Percentiles rank a stretch among this genome's conserved stretches.
phyloP scores from a whole-genome alignment of 2,113 vertebrate species.

The Edolisoma coerulescens region DNA sequence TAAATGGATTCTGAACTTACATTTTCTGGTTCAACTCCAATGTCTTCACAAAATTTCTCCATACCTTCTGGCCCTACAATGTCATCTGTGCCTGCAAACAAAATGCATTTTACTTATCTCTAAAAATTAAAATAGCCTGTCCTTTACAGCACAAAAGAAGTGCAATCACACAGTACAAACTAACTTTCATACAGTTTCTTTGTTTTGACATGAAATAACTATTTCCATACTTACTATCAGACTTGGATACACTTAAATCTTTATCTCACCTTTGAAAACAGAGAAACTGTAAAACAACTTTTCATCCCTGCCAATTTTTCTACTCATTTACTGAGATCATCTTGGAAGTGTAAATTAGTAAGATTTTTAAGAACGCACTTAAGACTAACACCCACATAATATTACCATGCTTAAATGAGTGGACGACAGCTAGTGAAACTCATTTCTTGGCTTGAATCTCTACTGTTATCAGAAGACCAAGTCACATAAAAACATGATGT shows the following conservation, averaged over 20 bases:
- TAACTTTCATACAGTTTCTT: neutral
- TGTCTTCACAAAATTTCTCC: slow-evolving; percentile 99
- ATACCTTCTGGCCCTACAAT: slow-evolving; percentile 96
- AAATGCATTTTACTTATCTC: neutral
- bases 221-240: neutral
- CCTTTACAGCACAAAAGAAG: neutral
- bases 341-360: neutral
- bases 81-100: slow-evolving; percentile 86
- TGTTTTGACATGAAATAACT: neutral
- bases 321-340: neutral
- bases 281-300: neutral
- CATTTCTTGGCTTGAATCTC: neutral
- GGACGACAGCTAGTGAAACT: neutral
- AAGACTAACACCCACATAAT: neutral
- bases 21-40: slow-evolving; percentile 98
- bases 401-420: neutral
- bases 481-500: neutral
- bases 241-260: neutral
- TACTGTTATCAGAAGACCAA: neutral
- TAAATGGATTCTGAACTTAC: slow-evolving; percentile 72
- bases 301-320: neutral
- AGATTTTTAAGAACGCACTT: neutral
- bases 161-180: neutral
- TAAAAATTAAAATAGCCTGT: neutral
- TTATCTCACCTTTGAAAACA: neutral